Conservation (phyloP, 2,797 vertebrate species). For the Poecilia gillii region DNA sequence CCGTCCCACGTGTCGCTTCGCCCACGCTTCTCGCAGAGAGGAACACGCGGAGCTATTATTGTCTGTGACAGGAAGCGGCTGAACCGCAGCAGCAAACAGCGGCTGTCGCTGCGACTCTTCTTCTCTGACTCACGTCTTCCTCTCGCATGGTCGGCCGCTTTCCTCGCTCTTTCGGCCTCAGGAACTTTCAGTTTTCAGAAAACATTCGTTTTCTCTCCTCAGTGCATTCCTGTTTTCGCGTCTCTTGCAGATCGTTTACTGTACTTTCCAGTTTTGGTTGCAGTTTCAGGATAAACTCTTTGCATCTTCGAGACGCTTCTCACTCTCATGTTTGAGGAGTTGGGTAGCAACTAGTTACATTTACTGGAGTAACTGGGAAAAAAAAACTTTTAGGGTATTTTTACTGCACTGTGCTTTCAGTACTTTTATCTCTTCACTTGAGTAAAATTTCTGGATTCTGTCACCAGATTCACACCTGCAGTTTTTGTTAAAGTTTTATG, state of each 20-base stretch:
- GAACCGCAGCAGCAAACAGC: conserved; percentile 54
- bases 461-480: too few relatives aligned
- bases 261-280: background rate
- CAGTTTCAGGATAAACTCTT: conserved; percentile 1
- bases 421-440: too few relatives aligned
- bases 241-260: background rate
- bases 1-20: conserved; percentile 54
- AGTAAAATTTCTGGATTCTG: too few relatives aligned
- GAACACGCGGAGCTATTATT: conserved; percentile 68
- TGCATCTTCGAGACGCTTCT: background rate
- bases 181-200: conserved; percentile 42
- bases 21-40: conserved; percentile 70
- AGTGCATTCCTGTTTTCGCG: background rate
- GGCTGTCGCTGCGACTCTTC: conserved; percentile 46
- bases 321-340: background rate
- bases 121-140: conserved; percentile 62
- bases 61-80: conserved; percentile 66
- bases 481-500: too few relatives aligned
- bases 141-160: conserved; percentile 29
- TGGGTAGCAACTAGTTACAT: too few relatives aligned
- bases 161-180: conserved; percentile 10
- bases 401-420: too few relatives aligned
- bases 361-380: too few relatives aligned
- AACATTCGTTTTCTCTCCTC: background rate
- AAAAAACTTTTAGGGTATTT: too few relatives aligned